These are phyloP conservation scores for Botia kubotai DNA, from an alignment of 2,797 vertebrate species.

Conservation along the genomic window DNA sequence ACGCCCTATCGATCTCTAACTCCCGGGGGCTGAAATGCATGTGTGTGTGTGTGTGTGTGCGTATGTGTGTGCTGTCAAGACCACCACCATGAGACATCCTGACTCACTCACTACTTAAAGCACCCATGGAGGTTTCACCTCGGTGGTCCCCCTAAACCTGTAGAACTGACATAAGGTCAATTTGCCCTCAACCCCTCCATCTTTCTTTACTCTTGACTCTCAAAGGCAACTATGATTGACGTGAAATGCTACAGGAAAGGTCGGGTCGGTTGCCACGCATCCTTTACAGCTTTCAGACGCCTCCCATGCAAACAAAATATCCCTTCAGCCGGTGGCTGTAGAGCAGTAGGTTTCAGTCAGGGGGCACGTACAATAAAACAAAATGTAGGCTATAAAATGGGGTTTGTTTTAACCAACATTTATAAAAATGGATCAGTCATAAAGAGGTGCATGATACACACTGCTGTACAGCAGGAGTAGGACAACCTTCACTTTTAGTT, in stretches of 20 bases:
- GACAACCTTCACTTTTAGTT: too few relatives aligned
- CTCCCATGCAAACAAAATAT: constrained; percentile 17
- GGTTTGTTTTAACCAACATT: background rate
- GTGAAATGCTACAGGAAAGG: constrained; percentile 23
- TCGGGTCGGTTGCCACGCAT: background rate
- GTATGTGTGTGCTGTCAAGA: constrained; percentile 36
- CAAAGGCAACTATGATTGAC: constrained; percentile 19
- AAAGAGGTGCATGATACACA: background rate
- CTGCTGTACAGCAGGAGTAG: too few relatives aligned
- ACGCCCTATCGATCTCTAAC: constrained; percentile 34
- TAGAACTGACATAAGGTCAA: constrained; percentile 52
- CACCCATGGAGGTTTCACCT: constrained; percentile 33
- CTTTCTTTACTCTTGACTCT: constrained; percentile 30
- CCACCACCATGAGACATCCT: background rate
- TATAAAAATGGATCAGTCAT: background rate
- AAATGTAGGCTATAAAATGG: background rate
- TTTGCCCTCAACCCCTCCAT: constrained; percentile 46
- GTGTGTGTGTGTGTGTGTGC: background rate
- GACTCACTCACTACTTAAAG: constrained; percentile 27
- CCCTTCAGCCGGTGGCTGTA: constrained; percentile 2
- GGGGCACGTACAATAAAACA: background rate
- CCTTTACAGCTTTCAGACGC: constrained; percentile 17
- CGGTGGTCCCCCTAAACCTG: constrained; percentile 42
- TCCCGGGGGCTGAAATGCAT: constrained; percentile 30
- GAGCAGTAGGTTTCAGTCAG: background rate